Conservation (phyloP, 2,113 vertebrate genomes). For the Cardinalis cardinalis region DNA sequence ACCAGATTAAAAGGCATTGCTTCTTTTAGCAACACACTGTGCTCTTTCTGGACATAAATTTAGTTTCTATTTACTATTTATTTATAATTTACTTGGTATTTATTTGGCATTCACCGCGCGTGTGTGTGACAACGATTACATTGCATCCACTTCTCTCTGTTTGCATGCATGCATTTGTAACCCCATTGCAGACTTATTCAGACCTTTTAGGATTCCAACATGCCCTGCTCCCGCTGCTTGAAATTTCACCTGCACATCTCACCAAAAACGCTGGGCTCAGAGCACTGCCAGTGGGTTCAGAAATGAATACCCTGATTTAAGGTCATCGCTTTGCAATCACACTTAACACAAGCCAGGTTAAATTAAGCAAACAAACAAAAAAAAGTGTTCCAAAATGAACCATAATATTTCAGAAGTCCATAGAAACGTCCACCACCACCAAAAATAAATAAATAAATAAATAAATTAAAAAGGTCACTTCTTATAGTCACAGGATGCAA, state of each 20-base stretch:
- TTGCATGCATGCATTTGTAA: neutral
- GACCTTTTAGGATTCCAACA: neutral
- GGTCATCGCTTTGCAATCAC: neutral
- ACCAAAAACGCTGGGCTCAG: accelerated
- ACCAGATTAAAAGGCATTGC: neutral
- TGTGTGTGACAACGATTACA: neutral
- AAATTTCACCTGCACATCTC: neutral
- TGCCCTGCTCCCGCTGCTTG: neutral
- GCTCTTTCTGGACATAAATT: neutral
- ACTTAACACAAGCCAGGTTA: neutral
- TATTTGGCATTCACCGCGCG: neutral
- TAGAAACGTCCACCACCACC: neutral
- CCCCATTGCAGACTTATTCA: neutral
- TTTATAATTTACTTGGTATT: neutral
- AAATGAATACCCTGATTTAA: neutral
- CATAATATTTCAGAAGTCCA: neutral
- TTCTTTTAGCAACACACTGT: neutral
- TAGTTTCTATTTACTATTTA: neutral
- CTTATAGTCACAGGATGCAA: neutral
- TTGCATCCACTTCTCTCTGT: neutral
- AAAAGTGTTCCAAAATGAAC: neutral
- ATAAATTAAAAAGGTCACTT: neutral
- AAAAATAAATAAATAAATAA: neutral
- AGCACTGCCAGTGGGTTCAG: neutral
- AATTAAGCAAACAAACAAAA: neutral